Base-by-base conservation (phyloP, 2,888 invertebrate species). In the Heliconius aoede region DNA sequence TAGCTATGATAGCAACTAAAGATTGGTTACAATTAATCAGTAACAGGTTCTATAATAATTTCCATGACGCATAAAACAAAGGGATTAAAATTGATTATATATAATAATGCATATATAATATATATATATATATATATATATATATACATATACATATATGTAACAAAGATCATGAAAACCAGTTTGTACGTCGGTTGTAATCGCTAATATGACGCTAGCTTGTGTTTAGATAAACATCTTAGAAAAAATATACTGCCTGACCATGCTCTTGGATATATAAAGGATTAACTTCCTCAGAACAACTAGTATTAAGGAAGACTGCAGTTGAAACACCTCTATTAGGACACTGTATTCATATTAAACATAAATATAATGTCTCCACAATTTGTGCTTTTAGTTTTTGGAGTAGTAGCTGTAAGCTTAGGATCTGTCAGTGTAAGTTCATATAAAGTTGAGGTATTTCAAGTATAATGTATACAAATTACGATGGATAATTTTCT, bases 211-310 rank as follows among this genome's bases (percentile, higher is more conserved):
- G 78, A 79, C 76, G 78, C 80, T 11, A 64, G 30, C 62, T 64
- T 81, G 60, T 68, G 28, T 64, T 73, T 36, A 78, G 81, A 82
- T 82, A 82, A 81, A 82, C 77, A 82, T 80, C 78, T 76, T 73
- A 79, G 62, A 80, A 81, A 82, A 82, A 80, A 75, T 24, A 79
- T 68, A 46, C 1, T 80, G 73, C 79, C 77, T 76, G 79, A 72
- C 69, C 79, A 78, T 76, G 77, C 30, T 75, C 77, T 80, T 80
- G 68, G 80, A 82, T 84, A 84, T 83, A 84, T 80, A 82, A 62
- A 74, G 74, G 74, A 76, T 67, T 64, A 40, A 46, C 46, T 74
- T 74, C 61, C 71, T 71, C 60, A 74, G 74, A 36, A 26, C 65
- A 76, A 65, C 64, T 51, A 74, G 72, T 76, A 74, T 58, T 64